Evolutionary conservation across 2,797 vertebrate genomes (phyloP), one percentile per base, ranked within the genome.

Genomic region (Ctenochaetus hawaiiensis): DNA sequence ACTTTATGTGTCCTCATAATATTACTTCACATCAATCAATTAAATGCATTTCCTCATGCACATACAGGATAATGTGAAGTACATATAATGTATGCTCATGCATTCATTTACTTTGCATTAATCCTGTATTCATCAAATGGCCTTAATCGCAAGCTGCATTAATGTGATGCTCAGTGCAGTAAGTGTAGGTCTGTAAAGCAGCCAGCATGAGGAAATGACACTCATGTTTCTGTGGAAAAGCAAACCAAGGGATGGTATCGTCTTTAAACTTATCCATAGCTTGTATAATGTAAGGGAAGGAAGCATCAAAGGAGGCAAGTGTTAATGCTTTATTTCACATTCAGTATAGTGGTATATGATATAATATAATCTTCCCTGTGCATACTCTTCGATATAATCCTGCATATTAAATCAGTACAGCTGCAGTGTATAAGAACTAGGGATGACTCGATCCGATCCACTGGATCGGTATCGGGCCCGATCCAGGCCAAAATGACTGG

Each of bases 261-360:
- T 78, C 64, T 62, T 79, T 67, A 62, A 72, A 64, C 41, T 70
- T 64, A 82, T 77, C 73, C 56, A 66, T 74, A 64, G 64, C 39
- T 45, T 37, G 61, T 62, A 18, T 52, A 74, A 78, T 65, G 68
- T 30, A 30, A 52, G 61, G 34, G 56, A 78, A 44, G 58, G 52
- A 68, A 70, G 72, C 82, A 61, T 77, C 45, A 51, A 72, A 78
- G 80, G 65, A 83, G 47, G n/a, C 52, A 44, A 72, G 67, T 60
- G 59, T 78, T 86, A 52, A 75, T 79, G 64, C n/a, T 14, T 52
- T 4, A 58, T 77, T 74, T 77, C 73, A 49, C 52, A 77, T 84
- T 75, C 78, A 43, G 13, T 14, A 18, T 26, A 71, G 75, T 56
- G 54, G 77, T 81, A 53, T 74, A 74, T 79, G 20, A 44, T 57